Percentiles rank a stretch among this genome's conserved stretches.
Evolutionary conservation across 2,888 invertebrate species (phyloP).

Genomic region (Eupithecia centaureata): DNA sequence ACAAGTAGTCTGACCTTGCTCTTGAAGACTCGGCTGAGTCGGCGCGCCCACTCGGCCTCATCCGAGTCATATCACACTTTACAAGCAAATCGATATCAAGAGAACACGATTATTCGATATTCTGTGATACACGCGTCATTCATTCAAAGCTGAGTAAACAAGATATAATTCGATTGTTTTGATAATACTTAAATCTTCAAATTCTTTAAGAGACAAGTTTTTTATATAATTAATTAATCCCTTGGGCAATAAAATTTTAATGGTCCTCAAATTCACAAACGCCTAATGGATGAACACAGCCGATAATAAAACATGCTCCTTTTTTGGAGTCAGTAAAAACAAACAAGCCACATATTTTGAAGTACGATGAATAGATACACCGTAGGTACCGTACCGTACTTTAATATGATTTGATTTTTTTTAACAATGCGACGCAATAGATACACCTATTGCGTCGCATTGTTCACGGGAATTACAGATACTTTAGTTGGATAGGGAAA

Average conservation of each 20-base stretch:
- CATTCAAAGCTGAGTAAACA: slow-evolving; percentile 20
- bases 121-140: slow-evolving; percentile 18
- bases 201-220: too few species aligned
- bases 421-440: not conserved
- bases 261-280: too few species aligned
- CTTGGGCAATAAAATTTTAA: too few species aligned
- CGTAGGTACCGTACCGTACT: too few species aligned
- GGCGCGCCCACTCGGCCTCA: slow-evolving; percentile 74
- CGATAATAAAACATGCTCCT: too few species aligned
- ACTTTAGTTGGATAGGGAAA: not conserved
- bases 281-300: too few species aligned
- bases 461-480: not conserved
- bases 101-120: slow-evolving; percentile 19
- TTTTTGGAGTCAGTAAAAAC: too few species aligned
- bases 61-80: slow-evolving; percentile 37
- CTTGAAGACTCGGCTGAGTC: slow-evolving; percentile 72
- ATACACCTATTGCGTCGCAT: not conserved
- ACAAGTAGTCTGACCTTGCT: slow-evolving; percentile 65
- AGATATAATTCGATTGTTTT: too few species aligned
- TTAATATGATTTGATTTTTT: too few species aligned
- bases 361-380: too few species aligned
- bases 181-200: too few species aligned
- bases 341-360: slow-evolving; percentile 7
- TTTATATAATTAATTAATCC: too few species aligned
- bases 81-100: slow-evolving; percentile 28